Conservation (phyloP, 2,797 vertebrate species). For the Sebastes nivosus region DNA sequence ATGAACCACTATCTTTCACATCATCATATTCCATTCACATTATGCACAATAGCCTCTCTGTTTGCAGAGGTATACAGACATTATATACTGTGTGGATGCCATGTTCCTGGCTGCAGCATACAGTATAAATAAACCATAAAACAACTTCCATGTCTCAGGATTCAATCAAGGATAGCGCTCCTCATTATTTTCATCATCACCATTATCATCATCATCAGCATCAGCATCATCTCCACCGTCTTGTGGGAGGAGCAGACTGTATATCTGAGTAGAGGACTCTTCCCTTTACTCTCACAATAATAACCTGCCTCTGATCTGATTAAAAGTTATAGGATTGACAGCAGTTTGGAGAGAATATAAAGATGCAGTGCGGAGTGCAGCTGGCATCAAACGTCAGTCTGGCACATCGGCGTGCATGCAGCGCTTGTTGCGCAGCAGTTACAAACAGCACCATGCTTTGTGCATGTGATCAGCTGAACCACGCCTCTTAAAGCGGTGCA, state of each 20-base stretch:
- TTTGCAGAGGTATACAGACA: not conserved
- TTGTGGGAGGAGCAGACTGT: slow-evolving; percentile 48
- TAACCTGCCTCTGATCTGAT: slow-evolving; percentile 12
- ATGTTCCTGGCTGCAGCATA: not conserved
- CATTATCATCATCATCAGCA: slow-evolving; percentile 6
- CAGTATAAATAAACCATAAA: not conserved
- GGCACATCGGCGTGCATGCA: not conserved
- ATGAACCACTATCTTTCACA: not conserved
- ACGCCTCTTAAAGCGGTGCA: slow-evolving; percentile 73
- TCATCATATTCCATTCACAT: not conserved
- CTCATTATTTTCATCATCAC: slow-evolving; percentile 43
- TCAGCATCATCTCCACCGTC: slow-evolving; percentile 12
- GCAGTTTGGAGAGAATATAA: slow-evolving; percentile 19
- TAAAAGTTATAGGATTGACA: slow-evolving; percentile 16
- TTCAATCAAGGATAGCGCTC: slow-evolving; percentile 9
- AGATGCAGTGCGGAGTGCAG: not conserved
- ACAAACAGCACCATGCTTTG: slow-evolving; percentile 66
- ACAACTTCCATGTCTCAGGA: slow-evolving; percentile 13
- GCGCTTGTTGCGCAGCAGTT: slow-evolving; percentile 45
- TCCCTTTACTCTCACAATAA: slow-evolving; percentile 6
- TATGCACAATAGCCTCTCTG: not conserved
- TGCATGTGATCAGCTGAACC: slow-evolving; percentile 73
- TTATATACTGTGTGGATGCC: slow-evolving; percentile 12
- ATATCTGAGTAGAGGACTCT: slow-evolving; percentile 36
- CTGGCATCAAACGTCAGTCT: slow-evolving; percentile 25